A percentile compares a stretch with the other conserved stretches of the same genome.
Conservation (phyloP, 2,797 vertebrate species). For the Phataginus tricuspis region DNA sequence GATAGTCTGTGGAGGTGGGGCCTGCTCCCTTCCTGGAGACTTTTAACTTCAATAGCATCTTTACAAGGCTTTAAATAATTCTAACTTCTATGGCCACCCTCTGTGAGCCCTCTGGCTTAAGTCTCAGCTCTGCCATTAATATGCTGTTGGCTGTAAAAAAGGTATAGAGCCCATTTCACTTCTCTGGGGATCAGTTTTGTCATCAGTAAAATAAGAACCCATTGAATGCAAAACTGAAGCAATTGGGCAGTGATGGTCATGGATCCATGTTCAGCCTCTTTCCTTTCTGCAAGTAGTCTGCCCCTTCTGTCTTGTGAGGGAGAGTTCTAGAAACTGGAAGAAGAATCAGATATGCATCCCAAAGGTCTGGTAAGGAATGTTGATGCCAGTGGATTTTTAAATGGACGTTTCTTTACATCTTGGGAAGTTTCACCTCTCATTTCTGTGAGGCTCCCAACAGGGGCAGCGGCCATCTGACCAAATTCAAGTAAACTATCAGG, state of each 20-base stretch:
- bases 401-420: slow-evolving; percentile 35
- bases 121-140: background rate
- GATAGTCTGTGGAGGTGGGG: background rate
- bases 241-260: background rate
- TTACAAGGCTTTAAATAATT: slow-evolving; percentile 41
- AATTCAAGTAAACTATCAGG: background rate
- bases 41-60: slow-evolving; percentile 36
- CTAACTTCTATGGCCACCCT: background rate
- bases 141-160: slow-evolving; percentile 16
- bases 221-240: slow-evolving; percentile 14
- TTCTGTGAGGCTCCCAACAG: slow-evolving; percentile 10
- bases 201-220: background rate
- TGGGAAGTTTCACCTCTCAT: slow-evolving; percentile 24
- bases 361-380: slow-evolving; percentile 29
- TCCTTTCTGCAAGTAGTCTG: slow-evolving; percentile 4
- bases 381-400: slow-evolving; percentile 39
- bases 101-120: slow-evolving; percentile 9
- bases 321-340: slow-evolving; percentile 28
- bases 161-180: background rate
- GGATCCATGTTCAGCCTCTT: background rate
- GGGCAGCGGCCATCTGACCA: background rate
- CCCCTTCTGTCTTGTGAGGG: background rate
- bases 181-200: background rate
- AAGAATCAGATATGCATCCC: background rate
- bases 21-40: background rate